Base-by-base conservation (phyloP, 2,113 vertebrate species). In the Petrocephalus zakoni region DNA sequence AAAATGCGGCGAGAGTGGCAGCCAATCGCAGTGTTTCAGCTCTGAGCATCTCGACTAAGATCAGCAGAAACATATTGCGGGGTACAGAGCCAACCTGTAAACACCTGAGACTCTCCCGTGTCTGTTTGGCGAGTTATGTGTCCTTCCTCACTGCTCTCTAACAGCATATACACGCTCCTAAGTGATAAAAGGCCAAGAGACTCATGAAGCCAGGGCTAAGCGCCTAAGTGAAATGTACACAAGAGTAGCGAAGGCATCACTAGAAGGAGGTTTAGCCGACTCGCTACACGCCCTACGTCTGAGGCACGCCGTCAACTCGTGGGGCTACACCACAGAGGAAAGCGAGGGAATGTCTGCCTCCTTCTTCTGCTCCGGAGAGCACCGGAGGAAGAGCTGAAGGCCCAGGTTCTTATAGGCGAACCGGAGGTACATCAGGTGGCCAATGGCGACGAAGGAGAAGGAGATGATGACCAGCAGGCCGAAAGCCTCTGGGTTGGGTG, bases 381-480 rank as follows among this genome's bases (percentile, higher is more conserved):
- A 95, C 92, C 97, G 99, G 88, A 95, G 93, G 94, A 99, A 97
- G 22, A 99, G 94, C 25, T 96, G 96, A 86, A 87, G 95, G 86
- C 97, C 95, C 89, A 99, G 93, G 92, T 88, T 97, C 93, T 96
- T 97, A 88, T 97, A 97, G 88, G 98, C 97, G 93, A 96, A 99
- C 89, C 95, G 95, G 93, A 99, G 98, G 95, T 99, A 99, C 98
- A 99, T 99, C 37, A 96, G 88, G 92, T 99, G 98, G 46, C 98
- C 98, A 96, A 97, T 97, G 75, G 97, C 97, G 90, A 99, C 98
- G 58, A 99, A 99, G 91, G 97, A 97, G 89, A 99, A 97, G 0
- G 98, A 99, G 95, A 99, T 97, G 90, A 99, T 94, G 89, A 99
- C 98, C 7, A 99, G 94, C 90, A 99, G 94, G 3, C 98, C 98